Conservation (phyloP, 2,797 vertebrate genomes). For the Falco rusticolus region DNA sequence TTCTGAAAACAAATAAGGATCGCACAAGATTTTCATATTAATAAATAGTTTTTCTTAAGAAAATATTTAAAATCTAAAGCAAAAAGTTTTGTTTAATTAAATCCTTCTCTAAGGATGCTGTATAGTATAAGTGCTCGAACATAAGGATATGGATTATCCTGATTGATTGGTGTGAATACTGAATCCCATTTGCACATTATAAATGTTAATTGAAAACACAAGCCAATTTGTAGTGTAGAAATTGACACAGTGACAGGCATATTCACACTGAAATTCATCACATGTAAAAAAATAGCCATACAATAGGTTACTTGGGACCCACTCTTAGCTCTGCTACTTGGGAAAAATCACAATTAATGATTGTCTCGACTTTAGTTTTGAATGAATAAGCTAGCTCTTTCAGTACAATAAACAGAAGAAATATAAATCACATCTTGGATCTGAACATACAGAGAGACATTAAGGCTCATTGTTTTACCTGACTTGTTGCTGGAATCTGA, state of each 20-base stretch:
- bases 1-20: slow-evolving; percentile 60
- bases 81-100: not conserved
- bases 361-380: not conserved
- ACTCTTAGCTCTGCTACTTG: not conserved
- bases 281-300: not conserved
- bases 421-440: not conserved
- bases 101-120: not conserved
- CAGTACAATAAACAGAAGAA: not conserved
- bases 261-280: not conserved
- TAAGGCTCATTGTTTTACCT: not conserved
- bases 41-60: not conserved
- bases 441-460: not conserved
- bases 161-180: not conserved
- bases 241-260: not conserved
- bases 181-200: not conserved
- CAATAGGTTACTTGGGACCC: not conserved
- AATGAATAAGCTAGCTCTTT: not conserved
- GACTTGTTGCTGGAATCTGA: not conserved
- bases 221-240: not conserved
- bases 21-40: slow-evolving; percentile 23
- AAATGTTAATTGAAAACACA: not conserved
- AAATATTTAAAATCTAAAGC: slow-evolving; percentile 5
- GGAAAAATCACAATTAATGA: slow-evolving; percentile 10
- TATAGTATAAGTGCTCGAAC: not conserved
- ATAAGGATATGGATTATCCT: not conserved